These are phyloP conservation scores for Recurvirostra avosetta DNA, from an alignment of 2,113 vertebrate species.

Conservation along the genomic window DNA sequence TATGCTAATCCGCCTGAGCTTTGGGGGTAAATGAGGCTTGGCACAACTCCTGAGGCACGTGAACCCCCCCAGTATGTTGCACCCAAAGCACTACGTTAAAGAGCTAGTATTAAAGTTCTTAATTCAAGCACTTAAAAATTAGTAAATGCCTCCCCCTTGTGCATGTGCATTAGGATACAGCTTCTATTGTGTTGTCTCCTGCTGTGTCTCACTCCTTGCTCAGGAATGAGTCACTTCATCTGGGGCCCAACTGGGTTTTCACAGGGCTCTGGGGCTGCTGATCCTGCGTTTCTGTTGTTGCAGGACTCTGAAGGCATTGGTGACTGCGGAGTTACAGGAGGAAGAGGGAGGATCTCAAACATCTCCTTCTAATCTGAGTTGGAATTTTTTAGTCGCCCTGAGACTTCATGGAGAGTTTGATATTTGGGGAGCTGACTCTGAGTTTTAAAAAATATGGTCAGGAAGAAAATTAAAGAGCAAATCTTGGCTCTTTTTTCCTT, in stretches of 20 bases:
- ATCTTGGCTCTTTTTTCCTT: not conserved
- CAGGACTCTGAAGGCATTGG: not conserved
- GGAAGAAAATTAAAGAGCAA: not conserved
- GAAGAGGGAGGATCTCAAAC: not conserved
- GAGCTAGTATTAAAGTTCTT: not conserved
- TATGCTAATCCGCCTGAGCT: not conserved
- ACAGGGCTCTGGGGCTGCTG: not conserved
- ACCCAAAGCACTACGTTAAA: rapidly evolving
- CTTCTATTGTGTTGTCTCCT: not conserved
- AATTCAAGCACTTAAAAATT: not conserved
- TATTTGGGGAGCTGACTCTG: not conserved
- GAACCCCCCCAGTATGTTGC: rapidly evolving
- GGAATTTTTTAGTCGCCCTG: not conserved
- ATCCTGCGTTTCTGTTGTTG: not conserved
- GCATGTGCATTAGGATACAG: constrained; percentile 24
- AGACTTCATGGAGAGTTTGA: not conserved
- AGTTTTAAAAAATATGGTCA: not conserved
- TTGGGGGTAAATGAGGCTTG: not conserved
- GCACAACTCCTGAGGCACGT: rapidly evolving
- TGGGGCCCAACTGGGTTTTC: not conserved
- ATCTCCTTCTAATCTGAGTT: not conserved
- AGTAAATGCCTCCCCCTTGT: constrained; percentile 59
- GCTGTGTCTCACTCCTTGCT: not conserved
- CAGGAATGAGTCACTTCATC: not conserved
- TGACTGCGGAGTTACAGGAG: not conserved